phyloP scores from a whole-genome alignment of 2,888 invertebrate species.

The Autographa pulchrina region DNA sequence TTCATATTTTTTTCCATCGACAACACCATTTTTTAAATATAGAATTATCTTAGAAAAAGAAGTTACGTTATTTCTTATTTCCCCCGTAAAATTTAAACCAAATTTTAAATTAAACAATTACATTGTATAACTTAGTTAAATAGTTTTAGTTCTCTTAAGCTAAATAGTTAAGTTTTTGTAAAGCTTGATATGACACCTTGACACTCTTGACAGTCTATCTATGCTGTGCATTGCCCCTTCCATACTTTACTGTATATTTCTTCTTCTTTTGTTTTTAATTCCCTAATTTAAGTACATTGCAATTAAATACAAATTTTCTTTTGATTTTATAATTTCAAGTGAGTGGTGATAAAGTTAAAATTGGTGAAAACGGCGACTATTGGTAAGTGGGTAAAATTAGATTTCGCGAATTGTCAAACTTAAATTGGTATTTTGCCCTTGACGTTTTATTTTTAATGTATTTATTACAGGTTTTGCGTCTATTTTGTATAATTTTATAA shows the following conservation, averaged over 20 bases:
- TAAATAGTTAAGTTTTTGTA: conserved; percentile 1
- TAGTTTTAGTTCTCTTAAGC: neutral
- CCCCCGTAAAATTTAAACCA: neutral
- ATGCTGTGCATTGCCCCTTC: conserved; percentile 57
- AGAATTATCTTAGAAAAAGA: conserved; percentile 6
- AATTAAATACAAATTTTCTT: conserved; percentile 36
- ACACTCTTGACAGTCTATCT: conserved; percentile 32
- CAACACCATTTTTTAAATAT: neutral
- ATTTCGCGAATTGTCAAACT: conserved; percentile 62
- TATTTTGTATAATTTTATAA: conserved; percentile 13
- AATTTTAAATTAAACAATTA: neutral
- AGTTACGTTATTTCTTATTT: neutral
- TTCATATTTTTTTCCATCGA: no score
- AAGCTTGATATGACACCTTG: conserved; percentile 7
- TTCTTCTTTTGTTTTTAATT: conserved; percentile 65
- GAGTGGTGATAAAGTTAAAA: conserved; percentile 48
- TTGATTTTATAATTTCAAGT: conserved; percentile 44
- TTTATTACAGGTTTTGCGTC: conserved; percentile 37
- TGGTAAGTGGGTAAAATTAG: conserved; percentile 68
- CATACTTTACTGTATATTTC: conserved; percentile 59
- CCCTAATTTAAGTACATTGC: conserved; percentile 43
- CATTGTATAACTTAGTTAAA: neutral
- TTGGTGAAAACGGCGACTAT: conserved; percentile 56
- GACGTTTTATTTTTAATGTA: conserved; percentile 65
- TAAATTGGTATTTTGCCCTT: conserved; percentile 72